Evolutionary conservation across 2,888 invertebrate species (phyloP).

Genomic region (Apantesis nais): DNA sequence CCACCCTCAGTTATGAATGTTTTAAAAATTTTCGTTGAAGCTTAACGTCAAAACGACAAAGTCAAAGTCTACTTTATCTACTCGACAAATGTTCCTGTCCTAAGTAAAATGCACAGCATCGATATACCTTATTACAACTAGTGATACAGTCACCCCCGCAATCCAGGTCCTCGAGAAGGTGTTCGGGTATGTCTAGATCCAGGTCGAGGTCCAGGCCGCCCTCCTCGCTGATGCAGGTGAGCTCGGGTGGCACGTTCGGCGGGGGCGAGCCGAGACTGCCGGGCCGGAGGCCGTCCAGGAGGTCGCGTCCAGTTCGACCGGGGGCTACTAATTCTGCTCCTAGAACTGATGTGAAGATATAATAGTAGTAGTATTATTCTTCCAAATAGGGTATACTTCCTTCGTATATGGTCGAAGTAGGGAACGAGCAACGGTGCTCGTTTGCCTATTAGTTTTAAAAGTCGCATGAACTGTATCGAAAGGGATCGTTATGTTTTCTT

Average conservation of each 20-base stretch:
- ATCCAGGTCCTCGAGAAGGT: constrained; percentile 91
- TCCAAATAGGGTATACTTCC: too few relatives aligned
- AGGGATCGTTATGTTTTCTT: too few relatives aligned
- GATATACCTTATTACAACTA: constrained; percentile 90
- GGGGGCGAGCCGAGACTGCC: constrained; percentile 79
- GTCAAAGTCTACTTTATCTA: not conserved
- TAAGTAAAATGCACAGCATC: not conserved
- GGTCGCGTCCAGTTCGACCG: constrained; percentile 74
- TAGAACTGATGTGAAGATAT: constrained; percentile 62
- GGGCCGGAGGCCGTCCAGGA: constrained; percentile 75
- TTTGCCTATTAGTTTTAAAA: too few relatives aligned
- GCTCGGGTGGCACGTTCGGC: constrained; percentile 87
- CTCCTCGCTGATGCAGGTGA: constrained; percentile 94
- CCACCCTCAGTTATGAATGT: not conserved
- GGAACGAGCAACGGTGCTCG: too few relatives aligned
- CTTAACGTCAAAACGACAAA: not conserved
- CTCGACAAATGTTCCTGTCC: not conserved
- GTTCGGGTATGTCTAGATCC: constrained; percentile 87
- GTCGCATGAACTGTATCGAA: too few relatives aligned
- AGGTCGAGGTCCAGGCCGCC: constrained; percentile 93
- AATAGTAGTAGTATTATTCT: not conserved
- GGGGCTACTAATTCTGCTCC: constrained; percentile 80
- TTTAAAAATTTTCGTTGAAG: not conserved
- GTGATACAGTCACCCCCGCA: constrained; percentile 94
- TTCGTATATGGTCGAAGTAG: too few relatives aligned